Conservation (phyloP, 2,888 invertebrate species). For the Caenorhabditis sulstoni region DNA sequence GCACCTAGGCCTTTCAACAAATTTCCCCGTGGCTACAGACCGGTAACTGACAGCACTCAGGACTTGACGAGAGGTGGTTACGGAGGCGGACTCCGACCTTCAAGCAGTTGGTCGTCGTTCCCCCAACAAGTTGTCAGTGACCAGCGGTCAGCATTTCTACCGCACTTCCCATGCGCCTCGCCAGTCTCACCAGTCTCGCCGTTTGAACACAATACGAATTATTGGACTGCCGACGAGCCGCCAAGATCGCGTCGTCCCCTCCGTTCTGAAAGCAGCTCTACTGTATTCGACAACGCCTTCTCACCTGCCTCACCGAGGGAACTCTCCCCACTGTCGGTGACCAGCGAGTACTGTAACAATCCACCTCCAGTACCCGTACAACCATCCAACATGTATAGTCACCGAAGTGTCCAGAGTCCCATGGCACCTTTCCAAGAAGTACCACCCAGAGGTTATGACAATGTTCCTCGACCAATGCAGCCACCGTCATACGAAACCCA, state of each 20-base stretch:
- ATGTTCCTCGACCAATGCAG: slow-evolving; percentile 36
- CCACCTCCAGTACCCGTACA: slow-evolving; percentile 2
- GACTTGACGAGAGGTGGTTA: slow-evolving; percentile 37
- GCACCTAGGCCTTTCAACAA: slow-evolving; percentile 66
- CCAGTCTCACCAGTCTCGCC: slow-evolving; percentile 40
- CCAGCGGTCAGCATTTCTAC: slow-evolving; percentile 57
- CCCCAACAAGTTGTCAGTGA: slow-evolving; percentile 54
- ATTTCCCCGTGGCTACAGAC: slow-evolving; percentile 66
- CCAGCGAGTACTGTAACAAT: slow-evolving; percentile 61
- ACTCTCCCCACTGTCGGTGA: slow-evolving; percentile 53
- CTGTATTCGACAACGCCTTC: slow-evolving; percentile 56
- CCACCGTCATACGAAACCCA: slow-evolving; percentile 17
- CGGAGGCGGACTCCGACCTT: slow-evolving; percentile 56
- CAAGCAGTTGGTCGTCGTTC: slow-evolving; percentile 65
- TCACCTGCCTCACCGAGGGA: slow-evolving; percentile 57
- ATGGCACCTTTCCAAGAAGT: slow-evolving; percentile 30
- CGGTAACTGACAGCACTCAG: slow-evolving; percentile 58
- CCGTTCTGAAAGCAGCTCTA: slow-evolving; percentile 56
- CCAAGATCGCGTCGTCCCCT: slow-evolving; percentile 48
- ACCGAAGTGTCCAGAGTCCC: slow-evolving; percentile 48
- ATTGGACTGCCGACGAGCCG: slow-evolving; percentile 46
- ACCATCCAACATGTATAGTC: slow-evolving; percentile 26
- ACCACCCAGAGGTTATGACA: slow-evolving; percentile 48
- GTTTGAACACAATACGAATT: slow-evolving; percentile 32
- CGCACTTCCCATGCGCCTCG: slow-evolving; percentile 61